These are phyloP conservation scores for Ichneumoninae sp. DNA, from an alignment of 2,888 invertebrate species.

Conservation along the genomic window DNA sequence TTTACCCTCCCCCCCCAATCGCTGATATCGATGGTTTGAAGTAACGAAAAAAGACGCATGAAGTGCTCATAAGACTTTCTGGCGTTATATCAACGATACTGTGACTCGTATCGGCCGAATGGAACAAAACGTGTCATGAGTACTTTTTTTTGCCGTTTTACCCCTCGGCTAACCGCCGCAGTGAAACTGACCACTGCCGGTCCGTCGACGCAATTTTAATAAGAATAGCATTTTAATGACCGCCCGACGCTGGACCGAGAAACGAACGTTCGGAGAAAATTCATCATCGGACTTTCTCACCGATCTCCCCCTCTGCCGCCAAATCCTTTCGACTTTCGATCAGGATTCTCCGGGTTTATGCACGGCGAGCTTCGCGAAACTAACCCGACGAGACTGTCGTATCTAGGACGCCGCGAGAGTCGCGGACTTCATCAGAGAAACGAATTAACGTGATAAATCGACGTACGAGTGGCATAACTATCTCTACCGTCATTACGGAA, in stretches of 20 bases:
- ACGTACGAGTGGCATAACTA: conserved; percentile 26
- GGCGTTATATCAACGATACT: no score
- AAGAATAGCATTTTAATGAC: neutral
- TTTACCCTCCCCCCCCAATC: neutral
- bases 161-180: conserved; percentile 7
- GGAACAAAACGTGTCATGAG: no score
- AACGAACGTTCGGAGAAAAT: conserved; percentile 6
- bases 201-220: conserved; percentile 32
- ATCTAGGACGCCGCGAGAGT: neutral
- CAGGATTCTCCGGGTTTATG: conserved; percentile 1
- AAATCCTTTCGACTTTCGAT: conserved; percentile 50
- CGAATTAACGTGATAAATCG: conserved; percentile 41
- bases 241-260: neutral
- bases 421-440: conserved; percentile 24
- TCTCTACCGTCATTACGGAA: conserved; percentile 52
- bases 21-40: neutral
- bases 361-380: neutral
- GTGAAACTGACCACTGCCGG: conserved; percentile 47
- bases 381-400: neutral
- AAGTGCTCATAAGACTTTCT: no score
- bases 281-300: conserved; percentile 62
- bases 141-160: neutral
- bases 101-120: no score
- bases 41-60: no score
- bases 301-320: conserved; percentile 34